These are phyloP conservation scores for Syritta pipiens DNA, from an alignment of 2,888 invertebrate species.

Conservation along the genomic window DNA sequence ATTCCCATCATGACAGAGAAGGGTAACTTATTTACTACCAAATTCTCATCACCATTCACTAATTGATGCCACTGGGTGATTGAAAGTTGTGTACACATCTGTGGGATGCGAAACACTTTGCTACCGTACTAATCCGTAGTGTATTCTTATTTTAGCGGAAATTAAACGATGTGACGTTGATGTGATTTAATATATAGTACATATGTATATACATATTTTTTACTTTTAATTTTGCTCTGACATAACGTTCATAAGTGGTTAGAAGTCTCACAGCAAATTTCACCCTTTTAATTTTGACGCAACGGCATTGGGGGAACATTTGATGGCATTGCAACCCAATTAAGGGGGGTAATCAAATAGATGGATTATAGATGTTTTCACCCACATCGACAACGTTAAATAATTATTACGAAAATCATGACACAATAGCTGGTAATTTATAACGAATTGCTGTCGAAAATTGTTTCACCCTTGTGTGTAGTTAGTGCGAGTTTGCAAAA, in stretches of 20 bases:
- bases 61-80: constrained; percentile 63
- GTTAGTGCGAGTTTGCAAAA: constrained; percentile 8
- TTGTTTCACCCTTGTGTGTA: constrained; percentile 13
- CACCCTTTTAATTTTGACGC: neutral
- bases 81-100: constrained; percentile 61
- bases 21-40: constrained; percentile 61
- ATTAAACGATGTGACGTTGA: constrained; percentile 33
- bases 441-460: constrained; percentile 20
- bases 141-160: constrained; percentile 27
- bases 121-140: neutral
- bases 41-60: constrained; percentile 60
- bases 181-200: constrained; percentile 1
- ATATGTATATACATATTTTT: too few species aligned
- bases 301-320: constrained; percentile 9
- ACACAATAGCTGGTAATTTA: constrained; percentile 15
- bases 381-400: constrained; percentile 16
- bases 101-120: constrained; percentile 11
- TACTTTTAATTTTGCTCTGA: neutral
- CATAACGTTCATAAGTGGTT: neutral
- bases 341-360: constrained; percentile 1
- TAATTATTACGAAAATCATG: constrained; percentile 13
- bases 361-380: neutral
- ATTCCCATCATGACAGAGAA: neutral
- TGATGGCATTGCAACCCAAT: constrained; percentile 26
- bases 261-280: neutral